Evolutionary conservation across 2,888 invertebrate species (phyloP).

Genomic region (Urechis unicinctus): DNA sequence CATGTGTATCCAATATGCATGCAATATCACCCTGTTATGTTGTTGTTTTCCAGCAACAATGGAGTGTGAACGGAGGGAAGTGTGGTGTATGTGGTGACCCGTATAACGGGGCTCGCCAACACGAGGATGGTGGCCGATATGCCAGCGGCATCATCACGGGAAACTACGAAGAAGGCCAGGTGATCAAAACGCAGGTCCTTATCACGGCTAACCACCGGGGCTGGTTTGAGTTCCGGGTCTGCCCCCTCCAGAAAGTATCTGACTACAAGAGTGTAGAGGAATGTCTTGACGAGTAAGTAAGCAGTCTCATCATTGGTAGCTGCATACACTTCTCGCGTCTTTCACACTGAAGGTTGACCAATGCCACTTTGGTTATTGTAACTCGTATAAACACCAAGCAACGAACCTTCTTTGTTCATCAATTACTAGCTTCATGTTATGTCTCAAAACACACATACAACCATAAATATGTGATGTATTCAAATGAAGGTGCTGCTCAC

Average conservation of each 20-base stretch:
- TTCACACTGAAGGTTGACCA: no score
- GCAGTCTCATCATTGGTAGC: no score
- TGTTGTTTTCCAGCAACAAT: conserved; percentile 11
- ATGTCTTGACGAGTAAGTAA: background rate
- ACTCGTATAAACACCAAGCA: no score
- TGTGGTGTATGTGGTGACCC: conserved; percentile 22
- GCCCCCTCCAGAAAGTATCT: conserved; percentile 4
- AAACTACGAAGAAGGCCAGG: conserved; percentile 4
- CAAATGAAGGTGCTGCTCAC: no score
- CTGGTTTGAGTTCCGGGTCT: conserved; percentile 20
- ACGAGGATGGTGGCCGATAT: conserved; percentile 21
- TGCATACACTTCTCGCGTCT: no score
- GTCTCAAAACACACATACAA: no score
- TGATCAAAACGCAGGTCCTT: conserved; percentile 5
- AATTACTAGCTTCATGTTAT: no score
- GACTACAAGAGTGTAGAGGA: background rate
- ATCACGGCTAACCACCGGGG: conserved; percentile 20
- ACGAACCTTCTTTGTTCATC: no score
- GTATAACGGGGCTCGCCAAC: conserved; percentile 9
- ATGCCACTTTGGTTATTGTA: no score
- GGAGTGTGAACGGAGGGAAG: conserved; percentile 9
- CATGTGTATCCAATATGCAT: no score
- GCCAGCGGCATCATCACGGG: conserved; percentile 14
- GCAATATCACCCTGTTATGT: no score
- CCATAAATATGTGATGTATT: no score